Conservation (phyloP, 23 tunicate genomes). For the Clavelina lepadiformis region DNA sequence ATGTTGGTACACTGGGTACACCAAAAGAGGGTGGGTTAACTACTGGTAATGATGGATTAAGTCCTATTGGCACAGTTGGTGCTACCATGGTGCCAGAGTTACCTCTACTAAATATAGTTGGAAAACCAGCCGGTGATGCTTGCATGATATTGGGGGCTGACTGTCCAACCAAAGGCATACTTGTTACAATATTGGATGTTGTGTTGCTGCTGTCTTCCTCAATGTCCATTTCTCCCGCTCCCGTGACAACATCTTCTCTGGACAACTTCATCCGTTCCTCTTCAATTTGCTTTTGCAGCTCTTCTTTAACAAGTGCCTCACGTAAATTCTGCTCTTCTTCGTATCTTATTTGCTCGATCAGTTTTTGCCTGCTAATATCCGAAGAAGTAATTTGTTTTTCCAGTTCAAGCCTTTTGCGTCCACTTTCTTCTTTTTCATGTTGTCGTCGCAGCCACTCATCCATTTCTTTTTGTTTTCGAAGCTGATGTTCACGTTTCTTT, state of each 20-base stretch:
- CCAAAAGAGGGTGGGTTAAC: not conserved
- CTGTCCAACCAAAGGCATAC: not conserved
- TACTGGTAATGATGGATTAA: slow-evolving; percentile 15
- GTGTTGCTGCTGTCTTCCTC: slow-evolving; percentile 52
- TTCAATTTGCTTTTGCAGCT: slow-evolving; percentile 7
- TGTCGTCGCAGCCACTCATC: slow-evolving; percentile 64
- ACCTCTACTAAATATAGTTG: slow-evolving; percentile 4
- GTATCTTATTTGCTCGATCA: not conserved
- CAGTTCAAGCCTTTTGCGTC: slow-evolving; percentile 24
- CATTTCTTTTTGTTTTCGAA: slow-evolving; percentile 64
- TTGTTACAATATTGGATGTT: slow-evolving; percentile 11
- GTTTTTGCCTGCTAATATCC: not conserved
- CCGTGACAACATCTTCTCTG: slow-evolving; percentile 21
- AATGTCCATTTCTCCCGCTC: slow-evolving; percentile 70
- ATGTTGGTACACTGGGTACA: slow-evolving; percentile 7
- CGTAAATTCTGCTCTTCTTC: slow-evolving; percentile 13
- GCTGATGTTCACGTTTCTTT: slow-evolving; percentile 26
- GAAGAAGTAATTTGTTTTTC: slow-evolving; percentile 19
- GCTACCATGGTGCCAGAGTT: slow-evolving; percentile 23
- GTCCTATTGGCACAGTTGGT: slow-evolving; percentile 8
- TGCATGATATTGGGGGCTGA: not conserved
- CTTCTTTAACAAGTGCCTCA: slow-evolving; percentile 13
- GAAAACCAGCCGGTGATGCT: not conserved
- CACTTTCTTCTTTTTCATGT: slow-evolving; percentile 54
- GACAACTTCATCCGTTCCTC: not conserved